phyloP scores from a whole-genome alignment of 2,888 invertebrate species.

The Helicoverpa assulta region DNA sequence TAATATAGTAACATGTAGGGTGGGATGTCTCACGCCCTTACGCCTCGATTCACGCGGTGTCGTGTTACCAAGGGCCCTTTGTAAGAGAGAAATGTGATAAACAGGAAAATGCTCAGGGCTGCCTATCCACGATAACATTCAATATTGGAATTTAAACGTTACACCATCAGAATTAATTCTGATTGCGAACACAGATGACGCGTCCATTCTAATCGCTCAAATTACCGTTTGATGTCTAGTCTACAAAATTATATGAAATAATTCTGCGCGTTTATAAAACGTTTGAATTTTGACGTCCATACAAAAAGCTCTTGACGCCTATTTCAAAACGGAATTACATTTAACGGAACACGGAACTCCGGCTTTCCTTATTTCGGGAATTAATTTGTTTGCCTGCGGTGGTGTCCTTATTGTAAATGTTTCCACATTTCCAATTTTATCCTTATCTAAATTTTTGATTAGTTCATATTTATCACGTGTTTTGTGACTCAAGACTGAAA shows the following conservation, averaged over 20 bases:
- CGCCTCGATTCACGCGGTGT: slow-evolving; percentile 73
- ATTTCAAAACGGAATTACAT: slow-evolving; percentile 54
- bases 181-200: slow-evolving; percentile 51
- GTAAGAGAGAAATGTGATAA: slow-evolving; percentile 71
- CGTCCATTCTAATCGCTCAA: slow-evolving; percentile 61
- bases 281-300: slow-evolving; percentile 55
- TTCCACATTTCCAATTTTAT: slow-evolving; percentile 48
- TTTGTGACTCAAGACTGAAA: slow-evolving; percentile 2
- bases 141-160: slow-evolving; percentile 48
- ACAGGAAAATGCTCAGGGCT: slow-evolving; percentile 76
- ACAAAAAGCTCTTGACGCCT: slow-evolving; percentile 46
- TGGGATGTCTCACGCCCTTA: slow-evolving; percentile 70
- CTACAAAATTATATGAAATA: slow-evolving; percentile 45
- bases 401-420: slow-evolving; percentile 53
- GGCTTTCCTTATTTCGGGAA: slow-evolving; percentile 53
- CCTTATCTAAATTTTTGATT: slow-evolving; percentile 52
- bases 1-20: slow-evolving; percentile 63
- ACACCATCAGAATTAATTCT: slow-evolving; percentile 50
- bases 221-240: slow-evolving; percentile 41
- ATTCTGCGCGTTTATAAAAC: slow-evolving; percentile 32
- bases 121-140: slow-evolving; percentile 32
- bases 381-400: slow-evolving; percentile 60
- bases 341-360: slow-evolving; percentile 45
- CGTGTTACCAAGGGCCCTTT: slow-evolving; percentile 70
- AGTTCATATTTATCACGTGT: slow-evolving; percentile 40